Evolutionary conservation across 1,140 invertebrate genomes (phyloP).

Genomic region (Trichonephila inaurata): DNA sequence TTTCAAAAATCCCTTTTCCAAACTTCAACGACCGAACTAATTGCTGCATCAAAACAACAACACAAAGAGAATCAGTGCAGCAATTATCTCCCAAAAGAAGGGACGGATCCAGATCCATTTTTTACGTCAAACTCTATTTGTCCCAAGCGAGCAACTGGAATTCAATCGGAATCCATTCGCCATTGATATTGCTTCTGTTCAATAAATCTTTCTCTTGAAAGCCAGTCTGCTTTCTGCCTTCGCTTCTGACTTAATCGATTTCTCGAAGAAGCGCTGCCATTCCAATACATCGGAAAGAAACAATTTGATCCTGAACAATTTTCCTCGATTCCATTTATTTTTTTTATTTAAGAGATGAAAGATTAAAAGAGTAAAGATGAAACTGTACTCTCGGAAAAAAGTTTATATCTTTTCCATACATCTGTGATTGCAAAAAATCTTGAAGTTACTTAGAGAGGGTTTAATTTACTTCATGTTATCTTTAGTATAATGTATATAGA

Average conservation of each 20-base stretch:
- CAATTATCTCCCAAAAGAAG: neutral
- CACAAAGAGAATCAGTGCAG: neutral
- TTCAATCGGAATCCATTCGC: neutral
- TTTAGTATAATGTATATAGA: no score
- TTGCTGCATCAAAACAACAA: neutral
- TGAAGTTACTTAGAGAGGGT: no score
- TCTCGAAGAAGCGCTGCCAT: neutral
- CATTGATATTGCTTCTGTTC: neutral
- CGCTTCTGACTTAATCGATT: conserved; percentile 1
- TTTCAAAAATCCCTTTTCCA: neutral
- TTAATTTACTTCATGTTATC: no score
- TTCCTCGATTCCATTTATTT: neutral
- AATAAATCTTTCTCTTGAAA: conserved; percentile 82
- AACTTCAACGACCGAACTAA: neutral
- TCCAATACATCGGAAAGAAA: conserved; percentile 18
- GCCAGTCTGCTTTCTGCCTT: neutral
- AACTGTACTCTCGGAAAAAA: neutral
- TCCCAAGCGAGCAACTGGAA: neutral
- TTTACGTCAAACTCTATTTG: neutral
- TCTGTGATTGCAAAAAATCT: no score
- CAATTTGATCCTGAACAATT: conserved; percentile 8
- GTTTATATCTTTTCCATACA: neutral
- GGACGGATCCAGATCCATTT: neutral
- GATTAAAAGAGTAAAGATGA: conserved; percentile 17
- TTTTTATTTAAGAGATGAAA: neutral